Evolutionary conservation across 2,113 vertebrate species (phyloP), one percentile per base, ranked within the genome.

Genomic region (Chaetura pelagica): DNA sequence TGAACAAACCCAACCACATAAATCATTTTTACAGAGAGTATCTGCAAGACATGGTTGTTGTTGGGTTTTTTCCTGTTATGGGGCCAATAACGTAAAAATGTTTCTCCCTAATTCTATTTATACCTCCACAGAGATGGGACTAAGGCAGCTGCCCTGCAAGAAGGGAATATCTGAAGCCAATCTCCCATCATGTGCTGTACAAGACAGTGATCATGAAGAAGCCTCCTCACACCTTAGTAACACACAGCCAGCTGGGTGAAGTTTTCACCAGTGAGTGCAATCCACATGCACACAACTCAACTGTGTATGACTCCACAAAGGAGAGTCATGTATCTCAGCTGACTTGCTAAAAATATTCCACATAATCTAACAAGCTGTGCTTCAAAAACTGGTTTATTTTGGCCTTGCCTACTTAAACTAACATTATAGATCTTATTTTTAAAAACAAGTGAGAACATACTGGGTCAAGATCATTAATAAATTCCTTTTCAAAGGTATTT

Each of bases 301-400:
- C 48, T 6, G 15, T 32, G 55, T 0, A 1, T 10, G 29, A 55
- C 34, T 68, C 24, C 54, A 51, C 12, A 38, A 40, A 38, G 22
- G 29, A 75, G 32, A 63, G 12, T 32, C 40, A 40, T 0, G 0
- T n/a, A 64, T 29, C 44, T 34, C 69, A 61, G 23, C 14, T 20
- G 23, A 75, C n/a, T 81, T 24, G 6, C 67, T 32, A 38, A 74
- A 96, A 78, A 64, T 63, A 72, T 29, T 35, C 34, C 44, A 49
- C 4, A 2, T 35, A 69, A 91, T 19, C 23, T 67, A 7, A 52
- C 30, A 52, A 49, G 2, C 3, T 35, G 23, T 49, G 21, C 26
- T 87, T 94, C 51, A 78, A 80, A 91, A 93, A 19, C 7, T 27
- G 23, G 8, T 19, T 6, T n/a, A 42, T 35, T 84, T 92, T 87